Conservation (phyloP, 2,113 vertebrate genomes). For the Xiphophorus couchianus region DNA sequence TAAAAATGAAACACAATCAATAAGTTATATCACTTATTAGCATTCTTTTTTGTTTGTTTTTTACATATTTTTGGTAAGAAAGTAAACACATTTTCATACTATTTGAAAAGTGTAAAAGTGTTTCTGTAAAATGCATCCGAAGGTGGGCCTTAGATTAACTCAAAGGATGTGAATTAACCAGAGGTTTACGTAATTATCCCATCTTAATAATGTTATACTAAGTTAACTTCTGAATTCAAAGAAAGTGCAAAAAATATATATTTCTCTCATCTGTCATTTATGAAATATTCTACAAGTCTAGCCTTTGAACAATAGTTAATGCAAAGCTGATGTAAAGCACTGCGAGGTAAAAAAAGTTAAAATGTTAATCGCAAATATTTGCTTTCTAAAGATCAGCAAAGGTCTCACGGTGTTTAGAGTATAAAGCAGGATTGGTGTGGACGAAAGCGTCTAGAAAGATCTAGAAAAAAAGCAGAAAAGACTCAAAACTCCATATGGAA, state of each 20-base stretch:
- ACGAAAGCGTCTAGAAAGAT: background rate
- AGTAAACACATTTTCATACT: background rate
- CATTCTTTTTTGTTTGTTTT: background rate
- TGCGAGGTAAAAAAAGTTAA: background rate
- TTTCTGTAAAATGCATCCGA: too few relatives aligned
- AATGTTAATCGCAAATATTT: too few relatives aligned
- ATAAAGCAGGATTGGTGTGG: too few relatives aligned
- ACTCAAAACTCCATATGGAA: background rate
- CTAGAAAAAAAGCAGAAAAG: background rate
- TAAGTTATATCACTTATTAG: background rate
- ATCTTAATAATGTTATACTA: background rate
- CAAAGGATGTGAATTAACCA: background rate
- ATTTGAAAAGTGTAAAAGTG: background rate
- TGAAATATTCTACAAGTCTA: background rate
- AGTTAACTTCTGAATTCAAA: background rate
- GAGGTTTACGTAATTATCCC: background rate
- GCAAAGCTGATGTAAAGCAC: background rate
- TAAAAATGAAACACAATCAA: background rate
- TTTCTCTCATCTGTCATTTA: too few relatives aligned
- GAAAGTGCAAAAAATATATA: too few relatives aligned
- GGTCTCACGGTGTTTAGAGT: too few relatives aligned
- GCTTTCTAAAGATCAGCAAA: too few relatives aligned
- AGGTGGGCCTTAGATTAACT: background rate
- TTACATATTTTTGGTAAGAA: background rate
- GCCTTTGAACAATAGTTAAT: background rate